Conservation (phyloP, 2,888 invertebrate species). For the Agrochola litura region DNA sequence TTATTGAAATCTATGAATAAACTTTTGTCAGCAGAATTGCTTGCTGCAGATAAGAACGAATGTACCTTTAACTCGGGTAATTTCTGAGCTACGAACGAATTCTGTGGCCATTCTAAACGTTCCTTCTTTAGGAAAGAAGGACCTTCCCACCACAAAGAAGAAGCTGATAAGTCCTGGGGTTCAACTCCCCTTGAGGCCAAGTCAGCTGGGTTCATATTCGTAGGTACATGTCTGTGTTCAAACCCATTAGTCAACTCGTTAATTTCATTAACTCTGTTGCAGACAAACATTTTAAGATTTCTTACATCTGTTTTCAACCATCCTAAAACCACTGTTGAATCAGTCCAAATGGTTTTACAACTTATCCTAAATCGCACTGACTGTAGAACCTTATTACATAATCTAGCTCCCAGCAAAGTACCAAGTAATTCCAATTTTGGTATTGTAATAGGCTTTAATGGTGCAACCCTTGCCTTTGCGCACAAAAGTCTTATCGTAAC, state of each 20-base stretch:
- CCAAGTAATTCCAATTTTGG: constrained; percentile 67
- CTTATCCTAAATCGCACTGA: not conserved
- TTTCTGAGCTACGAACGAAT: not conserved
- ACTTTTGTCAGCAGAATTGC: not conserved
- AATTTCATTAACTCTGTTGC: constrained; percentile 36
- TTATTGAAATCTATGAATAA: constrained; percentile 40
- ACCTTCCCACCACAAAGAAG: constrained; percentile 62
- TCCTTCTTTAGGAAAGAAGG: constrained; percentile 45
- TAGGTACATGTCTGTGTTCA: constrained; percentile 63
- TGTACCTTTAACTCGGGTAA: constrained; percentile 41
- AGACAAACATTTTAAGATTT: not conserved
- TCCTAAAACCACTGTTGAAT: no score
- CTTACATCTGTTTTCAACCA: no score
- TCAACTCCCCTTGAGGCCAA: constrained; percentile 59
- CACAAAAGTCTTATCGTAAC: constrained; percentile 34
- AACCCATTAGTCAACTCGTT: constrained; percentile 15
- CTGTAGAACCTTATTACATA: constrained; percentile 48
- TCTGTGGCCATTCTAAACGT: constrained; percentile 40
- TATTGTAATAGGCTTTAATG: constrained; percentile 54
- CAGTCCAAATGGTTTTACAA: no score
- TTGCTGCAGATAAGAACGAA: constrained; percentile 10
- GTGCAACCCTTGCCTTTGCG: no score
- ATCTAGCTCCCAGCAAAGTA: constrained; percentile 53
- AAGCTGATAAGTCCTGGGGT: constrained; percentile 26
- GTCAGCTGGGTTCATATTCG: constrained; percentile 64